These are phyloP conservation scores for Mastomys coucha DNA, from an alignment of 2,113 vertebrate genomes.

Conservation along the genomic window DNA sequence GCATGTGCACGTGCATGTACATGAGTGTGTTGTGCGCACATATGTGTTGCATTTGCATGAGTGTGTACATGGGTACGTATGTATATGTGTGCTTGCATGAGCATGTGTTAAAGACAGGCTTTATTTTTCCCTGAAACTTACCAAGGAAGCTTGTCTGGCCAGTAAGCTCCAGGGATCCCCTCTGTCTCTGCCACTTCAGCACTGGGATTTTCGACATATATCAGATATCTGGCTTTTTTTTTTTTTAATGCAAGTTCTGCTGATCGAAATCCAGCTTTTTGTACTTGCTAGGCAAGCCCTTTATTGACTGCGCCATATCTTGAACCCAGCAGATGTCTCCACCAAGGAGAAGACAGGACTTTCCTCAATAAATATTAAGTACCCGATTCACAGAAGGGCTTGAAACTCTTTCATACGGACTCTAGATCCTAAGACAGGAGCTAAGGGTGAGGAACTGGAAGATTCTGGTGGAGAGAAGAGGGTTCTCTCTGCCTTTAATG, in stretches of 20 bases:
- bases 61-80: not conserved
- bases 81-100: not conserved
- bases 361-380: constrained; percentile 16
- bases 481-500: not conserved
- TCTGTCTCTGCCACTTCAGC: not conserved
- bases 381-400: constrained; percentile 2
- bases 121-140: not conserved
- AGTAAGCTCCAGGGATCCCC: not conserved
- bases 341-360: not conserved
- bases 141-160: not conserved
- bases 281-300: not conserved
- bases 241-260: not conserved
- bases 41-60: too few species aligned
- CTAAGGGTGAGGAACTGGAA: not conserved
- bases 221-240: not conserved
- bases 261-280: not conserved
- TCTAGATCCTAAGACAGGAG: not conserved
- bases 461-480: not conserved
- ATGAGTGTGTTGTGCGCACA: not conserved
- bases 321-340: not conserved
- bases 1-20: not conserved
- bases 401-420: constrained; percentile 12
- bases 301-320: not conserved
- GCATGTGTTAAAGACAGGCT: not conserved
- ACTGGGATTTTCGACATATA: not conserved